A percentile compares a stretch with the other conserved stretches of the same genome.
phyloP scores from a whole-genome alignment of 2,888 invertebrate genomes.

The Chloroclysta siterata region DNA sequence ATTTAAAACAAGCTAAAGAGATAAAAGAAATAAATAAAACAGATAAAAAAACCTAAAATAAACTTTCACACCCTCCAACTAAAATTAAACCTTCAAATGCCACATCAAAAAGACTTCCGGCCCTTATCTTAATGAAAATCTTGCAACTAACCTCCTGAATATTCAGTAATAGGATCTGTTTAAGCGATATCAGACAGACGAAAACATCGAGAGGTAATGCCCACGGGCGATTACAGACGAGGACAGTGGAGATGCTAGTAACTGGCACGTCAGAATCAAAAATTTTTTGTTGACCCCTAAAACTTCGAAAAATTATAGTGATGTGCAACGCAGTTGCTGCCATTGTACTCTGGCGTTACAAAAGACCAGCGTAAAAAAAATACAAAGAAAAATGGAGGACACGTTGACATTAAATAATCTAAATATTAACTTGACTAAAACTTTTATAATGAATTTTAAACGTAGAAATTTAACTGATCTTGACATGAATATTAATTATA shows the following conservation, averaged over 20 bases:
- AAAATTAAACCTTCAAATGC: slow-evolving; percentile 34
- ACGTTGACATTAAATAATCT: no score
- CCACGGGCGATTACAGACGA: slow-evolving; percentile 18
- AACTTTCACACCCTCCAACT: slow-evolving; percentile 19
- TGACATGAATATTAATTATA: no score
- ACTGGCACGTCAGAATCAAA: neutral
- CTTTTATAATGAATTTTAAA: no score
- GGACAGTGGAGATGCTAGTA: slow-evolving; percentile 5
- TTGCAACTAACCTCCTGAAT: slow-evolving; percentile 42
- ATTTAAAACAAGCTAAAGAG: neutral
- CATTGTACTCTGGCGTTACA: no score
- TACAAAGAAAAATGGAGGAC: no score
- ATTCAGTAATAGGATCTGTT: slow-evolving; percentile 42
- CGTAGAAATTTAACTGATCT: no score
- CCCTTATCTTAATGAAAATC: slow-evolving; percentile 44
- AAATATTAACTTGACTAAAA: no score
- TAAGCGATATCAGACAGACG: slow-evolving; percentile 42
- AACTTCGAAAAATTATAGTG: no score
- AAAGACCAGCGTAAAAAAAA: no score
- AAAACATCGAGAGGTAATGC: slow-evolving; percentile 44
- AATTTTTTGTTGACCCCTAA: no score
- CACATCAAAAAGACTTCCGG: slow-evolving; percentile 35
- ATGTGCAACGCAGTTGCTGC: no score
- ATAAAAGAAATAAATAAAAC: neutral
- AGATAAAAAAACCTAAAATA: neutral